phyloP scores from a whole-genome alignment of 2,888 invertebrate species.

The Hypsopygia costalis region DNA sequence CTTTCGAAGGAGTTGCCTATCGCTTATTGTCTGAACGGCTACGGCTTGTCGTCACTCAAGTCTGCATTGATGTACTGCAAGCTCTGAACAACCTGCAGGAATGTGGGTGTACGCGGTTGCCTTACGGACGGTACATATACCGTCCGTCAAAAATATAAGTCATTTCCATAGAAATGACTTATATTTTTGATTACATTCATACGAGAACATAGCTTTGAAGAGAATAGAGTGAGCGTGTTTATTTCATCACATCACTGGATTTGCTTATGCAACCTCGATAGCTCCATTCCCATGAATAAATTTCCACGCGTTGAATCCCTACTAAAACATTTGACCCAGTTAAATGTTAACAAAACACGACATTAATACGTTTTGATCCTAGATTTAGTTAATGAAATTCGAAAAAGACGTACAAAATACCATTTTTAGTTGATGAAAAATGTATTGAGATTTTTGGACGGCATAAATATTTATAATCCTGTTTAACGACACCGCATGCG shows the following conservation, averaged over 20 bases:
- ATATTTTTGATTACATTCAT: background rate
- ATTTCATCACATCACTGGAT: conserved; percentile 8
- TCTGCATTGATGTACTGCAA: conserved; percentile 14
- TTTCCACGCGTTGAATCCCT: background rate
- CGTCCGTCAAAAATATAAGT: conserved; percentile 3
- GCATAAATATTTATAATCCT: conserved; percentile 25
- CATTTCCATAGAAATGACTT: background rate
- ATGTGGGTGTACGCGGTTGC: conserved; percentile 5
- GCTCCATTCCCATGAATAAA: conserved; percentile 9
- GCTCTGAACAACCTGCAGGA: conserved; percentile 7
- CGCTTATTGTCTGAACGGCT: conserved; percentile 34
- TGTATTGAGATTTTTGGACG: conserved; percentile 17
- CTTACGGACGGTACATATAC: background rate
- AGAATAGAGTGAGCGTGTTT: conserved; percentile 4
- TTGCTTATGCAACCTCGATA: conserved; percentile 11
- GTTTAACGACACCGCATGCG: conserved; percentile 24
- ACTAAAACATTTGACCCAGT: conserved; percentile 6
- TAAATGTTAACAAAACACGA: conserved; percentile 12
- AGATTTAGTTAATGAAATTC: background rate
- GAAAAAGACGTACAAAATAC: background rate
- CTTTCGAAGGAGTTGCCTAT: conserved; percentile 30
- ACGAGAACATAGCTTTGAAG: background rate
- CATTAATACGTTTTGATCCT: background rate
- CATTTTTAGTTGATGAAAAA: conserved; percentile 17
- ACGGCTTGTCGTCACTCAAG: conserved; percentile 25